Conservation (phyloP, 2,797 vertebrate species). For the Tachyglossus aculeatus region DNA sequence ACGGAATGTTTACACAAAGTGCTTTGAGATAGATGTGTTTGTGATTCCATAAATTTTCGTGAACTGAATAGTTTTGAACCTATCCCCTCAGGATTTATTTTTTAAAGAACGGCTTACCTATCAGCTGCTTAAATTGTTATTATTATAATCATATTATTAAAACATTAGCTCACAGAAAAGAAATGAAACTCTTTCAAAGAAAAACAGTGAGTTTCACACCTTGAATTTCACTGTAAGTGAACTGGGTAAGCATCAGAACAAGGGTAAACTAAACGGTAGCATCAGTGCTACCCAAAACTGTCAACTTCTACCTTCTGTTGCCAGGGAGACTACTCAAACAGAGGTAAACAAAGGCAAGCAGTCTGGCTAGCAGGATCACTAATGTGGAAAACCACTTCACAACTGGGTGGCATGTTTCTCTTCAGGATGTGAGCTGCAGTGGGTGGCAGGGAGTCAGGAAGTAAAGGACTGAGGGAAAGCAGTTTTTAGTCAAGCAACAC, state of each 20-base stretch:
- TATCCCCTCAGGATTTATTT: no score
- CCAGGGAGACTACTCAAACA: constrained; percentile 77
- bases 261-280: constrained; percentile 56
- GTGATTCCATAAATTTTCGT: no score
- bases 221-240: constrained; percentile 17
- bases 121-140: no score
- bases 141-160: no score
- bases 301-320: constrained; percentile 68
- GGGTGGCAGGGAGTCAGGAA: constrained; percentile 16
- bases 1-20: no score
- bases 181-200: constrained; percentile 9
- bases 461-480: not conserved
- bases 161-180: not conserved
- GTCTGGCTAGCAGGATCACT: constrained; percentile 46
- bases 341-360: constrained; percentile 73
- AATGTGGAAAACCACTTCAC: constrained; percentile 65
- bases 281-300: constrained; percentile 60
- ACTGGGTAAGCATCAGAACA: constrained; percentile 37
- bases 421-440: constrained; percentile 44
- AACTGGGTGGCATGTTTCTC: constrained; percentile 58
- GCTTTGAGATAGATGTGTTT: no score
- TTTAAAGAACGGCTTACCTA: no score
- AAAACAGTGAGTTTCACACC: not conserved
- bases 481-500: not conserved
- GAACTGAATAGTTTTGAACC: no score